Conservation (phyloP, 2,797 vertebrate species). For the Tarsius wallacei region DNA sequence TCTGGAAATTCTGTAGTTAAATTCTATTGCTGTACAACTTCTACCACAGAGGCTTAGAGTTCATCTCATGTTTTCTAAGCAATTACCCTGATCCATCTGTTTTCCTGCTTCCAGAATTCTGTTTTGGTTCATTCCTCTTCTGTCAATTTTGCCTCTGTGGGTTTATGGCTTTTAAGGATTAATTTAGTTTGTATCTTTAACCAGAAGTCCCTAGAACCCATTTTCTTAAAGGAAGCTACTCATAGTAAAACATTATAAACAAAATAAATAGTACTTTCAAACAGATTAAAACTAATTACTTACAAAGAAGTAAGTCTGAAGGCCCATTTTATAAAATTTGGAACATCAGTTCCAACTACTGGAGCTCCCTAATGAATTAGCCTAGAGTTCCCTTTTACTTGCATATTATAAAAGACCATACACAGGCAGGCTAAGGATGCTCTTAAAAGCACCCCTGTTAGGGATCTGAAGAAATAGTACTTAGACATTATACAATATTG, state of each 20-base stretch:
- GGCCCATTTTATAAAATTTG: conserved; percentile 45
- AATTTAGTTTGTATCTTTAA: conserved; percentile 57
- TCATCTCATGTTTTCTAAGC: conserved; percentile 14
- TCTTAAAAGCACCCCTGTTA: neutral
- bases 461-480: conserved; percentile 25
- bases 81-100: neutral
- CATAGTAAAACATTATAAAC: conserved; percentile 36
- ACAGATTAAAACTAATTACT: conserved; percentile 65
- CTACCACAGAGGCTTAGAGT: neutral
- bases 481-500: neutral
- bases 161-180: conserved; percentile 46
- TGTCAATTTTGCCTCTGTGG: conserved; percentile 7
- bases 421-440: neutral
- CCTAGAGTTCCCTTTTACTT: neutral
- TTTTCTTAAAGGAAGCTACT: conserved; percentile 32
- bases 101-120: conserved; percentile 49
- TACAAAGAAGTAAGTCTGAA: conserved; percentile 27
- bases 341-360: neutral
- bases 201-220: conserved; percentile 30
- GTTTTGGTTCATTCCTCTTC: neutral
- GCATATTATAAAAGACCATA: neutral
- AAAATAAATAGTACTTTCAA: conserved; percentile 70
- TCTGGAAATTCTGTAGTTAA: neutral
- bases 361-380: neutral
- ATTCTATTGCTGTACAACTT: neutral